phyloP scores from a whole-genome alignment of 2,888 invertebrate genomes.

The Asteroscopus sphinx region DNA sequence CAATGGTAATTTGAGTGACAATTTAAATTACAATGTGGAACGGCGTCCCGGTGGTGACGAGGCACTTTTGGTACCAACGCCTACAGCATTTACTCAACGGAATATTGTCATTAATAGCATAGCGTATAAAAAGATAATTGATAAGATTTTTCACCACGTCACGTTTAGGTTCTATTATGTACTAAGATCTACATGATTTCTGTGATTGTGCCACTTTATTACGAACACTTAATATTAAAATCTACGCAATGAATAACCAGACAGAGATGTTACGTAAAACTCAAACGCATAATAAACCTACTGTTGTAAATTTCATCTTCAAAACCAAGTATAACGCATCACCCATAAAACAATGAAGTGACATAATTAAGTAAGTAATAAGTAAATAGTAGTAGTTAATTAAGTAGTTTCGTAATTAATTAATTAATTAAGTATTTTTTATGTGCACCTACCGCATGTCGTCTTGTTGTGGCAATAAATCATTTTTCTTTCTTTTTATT shows the following conservation, averaged over 20 bases:
- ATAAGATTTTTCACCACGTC: background rate
- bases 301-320: conserved; percentile 38
- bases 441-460: no score
- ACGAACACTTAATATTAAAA: background rate
- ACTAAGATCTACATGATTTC: background rate
- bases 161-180: background rate
- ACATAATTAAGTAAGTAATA: no score
- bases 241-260: background rate
- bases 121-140: conserved; percentile 21
- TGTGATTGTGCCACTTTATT: background rate
- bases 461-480: no score
- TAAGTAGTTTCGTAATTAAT: no score
- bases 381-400: no score
- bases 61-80: conserved; percentile 72
- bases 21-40: conserved; percentile 84
- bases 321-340: conserved; percentile 35
- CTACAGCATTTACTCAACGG: conserved; percentile 67
- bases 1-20: conserved; percentile 82
- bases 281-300: conserved; percentile 27
- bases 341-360: conserved; percentile 42
- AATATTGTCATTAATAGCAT: conserved; percentile 69
- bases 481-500: no score
- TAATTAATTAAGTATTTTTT: no score
- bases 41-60: conserved; percentile 84
- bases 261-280: conserved; percentile 9